A percentile compares a stretch with the other conserved stretches of the same genome.
phyloP scores from a whole-genome alignment of 2,888 invertebrate genomes.

The Ennomos quercinarius region DNA sequence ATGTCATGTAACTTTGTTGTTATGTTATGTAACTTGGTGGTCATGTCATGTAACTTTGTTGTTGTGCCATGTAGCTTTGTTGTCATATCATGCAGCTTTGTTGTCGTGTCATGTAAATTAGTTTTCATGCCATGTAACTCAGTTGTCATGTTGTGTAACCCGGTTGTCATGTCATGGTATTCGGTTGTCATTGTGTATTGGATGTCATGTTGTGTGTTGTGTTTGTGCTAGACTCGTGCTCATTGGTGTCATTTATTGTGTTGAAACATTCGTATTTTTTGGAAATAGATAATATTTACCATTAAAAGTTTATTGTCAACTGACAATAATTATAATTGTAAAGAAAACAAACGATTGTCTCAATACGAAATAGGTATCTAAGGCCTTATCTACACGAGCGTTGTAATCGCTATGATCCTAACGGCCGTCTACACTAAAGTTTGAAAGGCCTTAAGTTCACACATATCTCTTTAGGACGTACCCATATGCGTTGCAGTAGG shows the following conservation, averaged over 20 bases:
- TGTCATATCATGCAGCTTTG: background rate
- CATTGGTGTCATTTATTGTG: slow-evolving; percentile 1
- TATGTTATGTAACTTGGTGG: slow-evolving; percentile 19
- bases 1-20: slow-evolving; percentile 8
- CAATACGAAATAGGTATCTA: background rate
- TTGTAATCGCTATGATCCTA: too few species aligned
- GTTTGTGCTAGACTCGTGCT: slow-evolving; percentile 17
- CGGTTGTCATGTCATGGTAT: slow-evolving; percentile 6
- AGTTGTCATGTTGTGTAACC: slow-evolving; percentile 10
- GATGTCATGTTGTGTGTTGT: slow-evolving; percentile 16
- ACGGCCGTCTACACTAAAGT: too few species aligned
- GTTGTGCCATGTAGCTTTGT: slow-evolving; percentile 6
- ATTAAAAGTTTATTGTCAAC: too few species aligned
- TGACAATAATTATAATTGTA: too few species aligned
- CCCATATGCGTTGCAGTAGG: too few species aligned
- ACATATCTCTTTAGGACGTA: too few species aligned
- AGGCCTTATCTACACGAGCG: slow-evolving; percentile 2
- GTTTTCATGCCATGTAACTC: slow-evolving; percentile 9
- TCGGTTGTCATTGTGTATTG: slow-evolving; percentile 2
- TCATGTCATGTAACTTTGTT: slow-evolving; percentile 11
- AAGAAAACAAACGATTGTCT: background rate
- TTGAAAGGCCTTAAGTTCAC: too few species aligned
- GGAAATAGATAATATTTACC: background rate
- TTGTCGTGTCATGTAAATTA: background rate
- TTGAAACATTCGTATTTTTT: slow-evolving; percentile 11